These are phyloP conservation scores for Tiliacea citrago DNA, from an alignment of 2,888 invertebrate species.

Conservation along the genomic window DNA sequence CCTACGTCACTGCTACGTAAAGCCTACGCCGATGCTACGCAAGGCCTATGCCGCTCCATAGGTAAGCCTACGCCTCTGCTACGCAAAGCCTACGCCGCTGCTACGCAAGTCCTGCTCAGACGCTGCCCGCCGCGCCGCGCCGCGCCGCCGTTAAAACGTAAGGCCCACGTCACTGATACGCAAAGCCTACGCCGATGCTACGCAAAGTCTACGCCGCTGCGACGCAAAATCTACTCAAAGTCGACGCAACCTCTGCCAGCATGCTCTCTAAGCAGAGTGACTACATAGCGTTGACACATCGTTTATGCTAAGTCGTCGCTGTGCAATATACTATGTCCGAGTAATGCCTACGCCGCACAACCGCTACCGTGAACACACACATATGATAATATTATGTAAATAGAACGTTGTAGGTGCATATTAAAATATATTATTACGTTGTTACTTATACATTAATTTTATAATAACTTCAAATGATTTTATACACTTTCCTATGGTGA, in stretches of 20 bases:
- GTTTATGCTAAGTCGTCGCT: background rate
- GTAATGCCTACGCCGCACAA: background rate
- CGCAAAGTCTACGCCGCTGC: background rate
- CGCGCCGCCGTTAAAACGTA: background rate
- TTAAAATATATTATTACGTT: background rate
- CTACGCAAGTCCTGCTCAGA: background rate
- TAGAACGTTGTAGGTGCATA: background rate
- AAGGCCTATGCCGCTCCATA: too few relatives aligned
- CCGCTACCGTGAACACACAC: background rate
- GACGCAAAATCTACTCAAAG: conserved; percentile 1
- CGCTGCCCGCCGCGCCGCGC: background rate
- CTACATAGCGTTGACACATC: background rate
- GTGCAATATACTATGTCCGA: background rate
- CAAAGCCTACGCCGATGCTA: background rate
- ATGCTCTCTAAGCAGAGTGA: too few relatives aligned
- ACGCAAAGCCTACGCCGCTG: background rate
- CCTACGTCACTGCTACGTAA: background rate
- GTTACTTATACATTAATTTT: background rate
- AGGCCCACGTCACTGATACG: too few relatives aligned
- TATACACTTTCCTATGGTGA: background rate
- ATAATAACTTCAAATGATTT: background rate
- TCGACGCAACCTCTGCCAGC: background rate
- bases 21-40: background rate
- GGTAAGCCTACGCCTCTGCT: too few relatives aligned
- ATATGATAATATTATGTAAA: background rate